Percentiles rank a stretch among this genome's conserved stretches.
Evolutionary conservation across 1,140 invertebrate genomes (phyloP).

Genomic region (Caenorhabditis latens): DNA sequence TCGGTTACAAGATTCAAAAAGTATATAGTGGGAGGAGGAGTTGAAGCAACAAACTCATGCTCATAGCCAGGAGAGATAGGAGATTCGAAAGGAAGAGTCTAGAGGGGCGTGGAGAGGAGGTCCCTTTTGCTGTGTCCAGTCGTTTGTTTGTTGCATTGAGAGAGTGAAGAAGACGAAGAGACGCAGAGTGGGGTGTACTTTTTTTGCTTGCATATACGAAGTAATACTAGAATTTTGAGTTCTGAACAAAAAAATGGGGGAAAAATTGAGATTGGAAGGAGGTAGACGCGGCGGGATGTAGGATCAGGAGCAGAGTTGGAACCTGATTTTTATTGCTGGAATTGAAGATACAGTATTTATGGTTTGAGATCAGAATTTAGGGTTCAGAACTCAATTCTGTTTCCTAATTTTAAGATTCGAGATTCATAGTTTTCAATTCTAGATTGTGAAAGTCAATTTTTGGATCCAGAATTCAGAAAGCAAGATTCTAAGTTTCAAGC

Average conservation of each 20-base stretch:
- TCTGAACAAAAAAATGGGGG: background rate
- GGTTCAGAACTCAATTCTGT: too few relatives aligned
- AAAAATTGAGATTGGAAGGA: background rate
- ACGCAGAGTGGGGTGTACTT: slow-evolving; percentile 14
- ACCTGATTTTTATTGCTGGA: background rate
- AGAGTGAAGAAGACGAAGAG: slow-evolving; percentile 22
- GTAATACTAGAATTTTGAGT: slow-evolving; percentile 7
- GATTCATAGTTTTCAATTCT: too few relatives aligned
- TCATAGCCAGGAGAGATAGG: slow-evolving; percentile 51
- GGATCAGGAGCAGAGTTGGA: background rate
- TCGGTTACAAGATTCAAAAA: slow-evolving; percentile 1
- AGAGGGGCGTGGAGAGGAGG: slow-evolving; percentile 21
- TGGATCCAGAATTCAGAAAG: too few relatives aligned
- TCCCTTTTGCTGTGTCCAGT: slow-evolving; percentile 22
- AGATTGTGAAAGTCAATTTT: too few relatives aligned
- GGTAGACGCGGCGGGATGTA: background rate
- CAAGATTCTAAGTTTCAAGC: too few relatives aligned
- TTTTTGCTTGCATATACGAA: slow-evolving; percentile 26
- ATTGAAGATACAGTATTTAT: too few relatives aligned
- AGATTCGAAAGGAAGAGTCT: background rate
- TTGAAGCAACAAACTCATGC: slow-evolving; percentile 46
- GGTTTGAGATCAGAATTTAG: too few relatives aligned
- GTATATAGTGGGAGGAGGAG: slow-evolving; percentile 51
- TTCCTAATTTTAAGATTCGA: too few relatives aligned
- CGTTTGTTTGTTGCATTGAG: slow-evolving; percentile 11